Percentiles rank a stretch among this genome's conserved stretches.
phyloP scores from a whole-genome alignment of 2,888 invertebrate species.

The Hirtodrosophila alboralis region DNA sequence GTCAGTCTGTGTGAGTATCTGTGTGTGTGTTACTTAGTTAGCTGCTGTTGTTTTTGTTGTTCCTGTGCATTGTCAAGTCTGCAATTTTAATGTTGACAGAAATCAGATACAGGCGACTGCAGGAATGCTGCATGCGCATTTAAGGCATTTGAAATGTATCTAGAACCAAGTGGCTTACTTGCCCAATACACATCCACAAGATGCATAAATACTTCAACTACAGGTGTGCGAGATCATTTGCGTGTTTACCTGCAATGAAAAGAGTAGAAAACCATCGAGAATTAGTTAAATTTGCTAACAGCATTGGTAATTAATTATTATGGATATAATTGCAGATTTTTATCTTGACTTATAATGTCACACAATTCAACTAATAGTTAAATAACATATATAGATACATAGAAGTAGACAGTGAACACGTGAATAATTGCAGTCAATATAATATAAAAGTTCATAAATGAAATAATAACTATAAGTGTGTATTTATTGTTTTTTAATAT shows the following conservation, averaged over 20 bases:
- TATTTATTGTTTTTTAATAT: no score
- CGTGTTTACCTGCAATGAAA: constrained; percentile 74
- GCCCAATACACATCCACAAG: constrained; percentile 9
- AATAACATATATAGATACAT: neutral
- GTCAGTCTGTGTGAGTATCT: constrained; percentile 62
- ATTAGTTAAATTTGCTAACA: constrained; percentile 64
- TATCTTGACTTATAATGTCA: no score
- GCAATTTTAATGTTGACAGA: constrained; percentile 80
- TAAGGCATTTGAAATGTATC: constrained; percentile 75
- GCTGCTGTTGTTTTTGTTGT: constrained; percentile 42
- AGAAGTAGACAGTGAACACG: no score
- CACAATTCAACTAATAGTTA: neutral
- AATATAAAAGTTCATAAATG: no score
- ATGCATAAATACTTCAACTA: constrained; percentile 18
- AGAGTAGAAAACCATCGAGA: constrained; percentile 27
- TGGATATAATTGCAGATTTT: neutral
- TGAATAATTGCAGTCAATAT: no score
- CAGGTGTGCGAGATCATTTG: constrained; percentile 53
- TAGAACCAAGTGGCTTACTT: constrained; percentile 44
- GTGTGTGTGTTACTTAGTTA: constrained; percentile 75
- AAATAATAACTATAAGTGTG: no score
- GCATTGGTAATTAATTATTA: constrained; percentile 34
- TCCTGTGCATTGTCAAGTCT: constrained; percentile 72
- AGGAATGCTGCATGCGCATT: constrained; percentile 79
- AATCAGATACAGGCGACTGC: constrained; percentile 74